A percentile compares a stretch with the other conserved stretches of the same genome.
Conservation (phyloP, 1,140 invertebrate genomes). For the Holotrichia oblita region DNA sequence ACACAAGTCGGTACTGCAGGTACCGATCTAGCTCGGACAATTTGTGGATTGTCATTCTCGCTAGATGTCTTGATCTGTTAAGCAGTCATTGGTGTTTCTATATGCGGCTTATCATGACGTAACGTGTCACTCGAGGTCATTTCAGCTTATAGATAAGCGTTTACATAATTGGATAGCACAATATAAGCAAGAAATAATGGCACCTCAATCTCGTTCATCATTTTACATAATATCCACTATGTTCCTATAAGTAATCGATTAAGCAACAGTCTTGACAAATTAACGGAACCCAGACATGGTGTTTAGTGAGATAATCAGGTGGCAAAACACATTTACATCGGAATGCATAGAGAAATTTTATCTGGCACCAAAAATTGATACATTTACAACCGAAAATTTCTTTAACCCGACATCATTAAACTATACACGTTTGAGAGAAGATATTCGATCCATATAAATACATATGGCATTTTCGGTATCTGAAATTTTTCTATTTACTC, state of each 20-base stretch:
- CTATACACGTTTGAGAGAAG: neutral
- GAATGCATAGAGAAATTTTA: conserved; percentile 23
- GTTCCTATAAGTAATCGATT: conserved; percentile 17
- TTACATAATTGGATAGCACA: no score
- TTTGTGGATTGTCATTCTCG: no score
- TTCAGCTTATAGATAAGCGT: no score
- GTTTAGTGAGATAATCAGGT: conserved; percentile 18
- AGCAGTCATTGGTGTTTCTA: no score
- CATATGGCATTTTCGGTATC: conserved; percentile 5
- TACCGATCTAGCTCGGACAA: no score
- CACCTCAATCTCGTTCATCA: no score
- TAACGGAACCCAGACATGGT: conserved; percentile 18
- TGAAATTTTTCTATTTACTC: neutral
- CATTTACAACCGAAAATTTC: conserved; percentile 15
- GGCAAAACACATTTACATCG: conserved; percentile 30
- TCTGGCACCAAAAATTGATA: conserved; percentile 32
- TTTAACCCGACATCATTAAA: neutral
- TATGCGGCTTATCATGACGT: no score
- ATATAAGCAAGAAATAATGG: no score
- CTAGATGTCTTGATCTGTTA: no score
- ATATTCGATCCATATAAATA: neutral
- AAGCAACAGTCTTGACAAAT: conserved; percentile 27
- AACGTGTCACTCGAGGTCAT: no score
- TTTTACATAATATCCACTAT: neutral
- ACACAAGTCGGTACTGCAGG: no score